These are phyloP conservation scores for Cariama cristata DNA, from an alignment of 2,113 vertebrate species.

Conservation along the genomic window DNA sequence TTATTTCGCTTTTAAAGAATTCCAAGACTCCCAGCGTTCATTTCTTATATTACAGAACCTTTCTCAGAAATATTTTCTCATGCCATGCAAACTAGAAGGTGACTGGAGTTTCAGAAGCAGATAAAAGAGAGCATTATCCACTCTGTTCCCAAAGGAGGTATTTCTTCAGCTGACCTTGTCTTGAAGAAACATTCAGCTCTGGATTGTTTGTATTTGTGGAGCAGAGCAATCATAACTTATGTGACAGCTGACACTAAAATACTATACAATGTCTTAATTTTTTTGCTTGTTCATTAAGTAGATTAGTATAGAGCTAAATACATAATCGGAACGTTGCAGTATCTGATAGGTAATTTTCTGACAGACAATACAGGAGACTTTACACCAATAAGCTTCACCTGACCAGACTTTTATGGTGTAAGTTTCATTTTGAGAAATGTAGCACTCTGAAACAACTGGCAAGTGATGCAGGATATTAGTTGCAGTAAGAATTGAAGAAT, in stretches of 20 bases:
- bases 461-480: background rate
- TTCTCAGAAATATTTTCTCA: background rate
- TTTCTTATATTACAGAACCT: background rate
- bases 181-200: background rate
- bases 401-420: background rate
- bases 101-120: background rate
- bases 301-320: background rate
- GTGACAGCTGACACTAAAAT: background rate
- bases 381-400: background rate
- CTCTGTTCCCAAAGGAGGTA: background rate
- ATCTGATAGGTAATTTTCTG: background rate
- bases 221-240: background rate
- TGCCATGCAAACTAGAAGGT: background rate
- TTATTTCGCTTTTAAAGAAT: background rate
- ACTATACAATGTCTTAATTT: background rate
- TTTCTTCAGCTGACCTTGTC: background rate
- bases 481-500: background rate
- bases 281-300: background rate
- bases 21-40: background rate
- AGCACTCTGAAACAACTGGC: background rate
- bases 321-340: background rate
- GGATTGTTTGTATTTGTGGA: background rate
- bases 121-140: background rate
- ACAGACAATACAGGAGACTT: background rate
- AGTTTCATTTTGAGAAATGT: background rate